These are phyloP conservation scores for Sturnira hondurensis DNA, from an alignment of 2,113 vertebrate genomes.

Conservation along the genomic window DNA sequence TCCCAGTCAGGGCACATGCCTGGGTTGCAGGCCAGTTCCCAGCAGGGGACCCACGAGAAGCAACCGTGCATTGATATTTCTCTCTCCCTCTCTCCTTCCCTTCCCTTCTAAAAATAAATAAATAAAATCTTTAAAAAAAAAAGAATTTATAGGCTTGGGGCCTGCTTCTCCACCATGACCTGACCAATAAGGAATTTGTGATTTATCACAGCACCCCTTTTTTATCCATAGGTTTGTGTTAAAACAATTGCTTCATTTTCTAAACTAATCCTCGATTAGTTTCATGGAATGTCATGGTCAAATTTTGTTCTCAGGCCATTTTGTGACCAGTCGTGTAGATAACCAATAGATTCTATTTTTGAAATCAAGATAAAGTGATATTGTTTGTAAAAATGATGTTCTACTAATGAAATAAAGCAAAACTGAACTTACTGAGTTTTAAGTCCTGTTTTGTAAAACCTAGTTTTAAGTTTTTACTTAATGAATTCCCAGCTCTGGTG, in stretches of 20 bases:
- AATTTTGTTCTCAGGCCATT: background rate
- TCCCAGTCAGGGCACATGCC: too few relatives aligned
- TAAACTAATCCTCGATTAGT: slow-evolving; percentile 2
- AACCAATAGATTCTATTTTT: background rate
- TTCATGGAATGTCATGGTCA: background rate
- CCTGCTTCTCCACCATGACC: too few relatives aligned
- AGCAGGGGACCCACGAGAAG: too few relatives aligned
- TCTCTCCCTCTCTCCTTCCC: too few relatives aligned
- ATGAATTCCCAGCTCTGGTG: background rate
- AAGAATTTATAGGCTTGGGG: background rate
- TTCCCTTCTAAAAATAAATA: too few relatives aligned
- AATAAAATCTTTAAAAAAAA: too few relatives aligned
- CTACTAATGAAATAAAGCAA: background rate
- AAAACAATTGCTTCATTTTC: background rate
- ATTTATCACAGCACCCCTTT: background rate
- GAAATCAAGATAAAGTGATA: background rate
- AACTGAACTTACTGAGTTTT: background rate
- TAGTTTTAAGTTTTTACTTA: background rate
- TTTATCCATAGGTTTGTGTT: background rate
- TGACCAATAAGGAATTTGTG: background rate
- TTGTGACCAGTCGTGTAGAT: background rate
- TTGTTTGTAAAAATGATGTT: background rate
- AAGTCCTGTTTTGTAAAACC: background rate
- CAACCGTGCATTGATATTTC: too few relatives aligned
- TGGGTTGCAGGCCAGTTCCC: too few relatives aligned